Evolutionary conservation across 2,888 invertebrate genomes (phyloP), one percentile per base, ranked within the genome.

Genomic region (Epiblema foenella): DNA sequence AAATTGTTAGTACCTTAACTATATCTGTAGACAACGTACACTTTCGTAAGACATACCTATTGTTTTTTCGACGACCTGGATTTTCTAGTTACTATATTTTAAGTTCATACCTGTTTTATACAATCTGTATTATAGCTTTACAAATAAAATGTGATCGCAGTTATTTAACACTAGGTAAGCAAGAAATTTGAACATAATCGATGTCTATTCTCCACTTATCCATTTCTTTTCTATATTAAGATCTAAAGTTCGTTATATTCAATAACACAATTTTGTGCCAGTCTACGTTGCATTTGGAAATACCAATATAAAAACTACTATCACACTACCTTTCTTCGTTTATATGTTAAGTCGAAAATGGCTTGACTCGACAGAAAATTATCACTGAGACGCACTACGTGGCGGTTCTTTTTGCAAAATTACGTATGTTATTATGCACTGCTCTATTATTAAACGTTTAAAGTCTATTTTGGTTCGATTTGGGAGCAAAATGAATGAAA

Each of bases 341-440:
- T 57, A 39, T 52, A 29, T 9, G 29, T 77, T 79, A 76, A 77
- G 77, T 71, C 75, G 56, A 79, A 73, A 77, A 79, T 81, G 70
- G 58, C 67, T 73, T 73, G 71, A 72, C 68, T 57, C 73, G 71
- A 73, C 69, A 37, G 71, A 70, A 73, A 74, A 76, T 67, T 68
- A 39, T 56, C 59, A 70, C 66, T 73, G 69, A 71, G 78, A 77
- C 76, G 78, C 78, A 74, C 74, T 39, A 75, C 75, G 73, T 79
- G 75, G 77, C 49, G 71, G 68, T 70, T 73, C 62, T 66, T 64
- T 73, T 72, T 73, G 69, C 75, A 73, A 75, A 33, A 29, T 64
- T 68, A 63, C 8, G 5, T 17, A 10, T 77, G 69, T 75, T 11
- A 33, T 73, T 58, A 24, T 51, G 3, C n/a, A 73, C 68, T 59